These are phyloP conservation scores for Agriopis leucophaearia DNA, from an alignment of 2,888 invertebrate genomes.

Conservation along the genomic window DNA sequence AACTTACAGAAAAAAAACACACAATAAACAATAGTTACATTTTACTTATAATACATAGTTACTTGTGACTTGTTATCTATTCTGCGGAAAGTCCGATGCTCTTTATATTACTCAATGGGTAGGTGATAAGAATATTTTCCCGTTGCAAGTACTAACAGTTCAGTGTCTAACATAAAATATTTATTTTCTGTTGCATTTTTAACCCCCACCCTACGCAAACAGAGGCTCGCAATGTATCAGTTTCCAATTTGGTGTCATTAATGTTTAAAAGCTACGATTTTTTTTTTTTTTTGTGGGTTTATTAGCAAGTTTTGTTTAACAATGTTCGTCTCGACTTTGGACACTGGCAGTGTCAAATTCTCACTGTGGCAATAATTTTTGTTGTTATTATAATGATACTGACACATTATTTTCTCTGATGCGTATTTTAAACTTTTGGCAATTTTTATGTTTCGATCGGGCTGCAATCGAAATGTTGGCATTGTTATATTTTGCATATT, in stretches of 20 bases:
- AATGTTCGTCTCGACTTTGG: conserved; percentile 1
- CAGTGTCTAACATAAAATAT: too few species aligned
- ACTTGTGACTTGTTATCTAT: neutral
- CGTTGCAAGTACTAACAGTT: too few species aligned
- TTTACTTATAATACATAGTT: too few species aligned
- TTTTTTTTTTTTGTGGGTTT: too few species aligned
- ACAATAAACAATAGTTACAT: too few species aligned
- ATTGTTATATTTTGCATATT: conserved; percentile 1
- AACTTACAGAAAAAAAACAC: too few species aligned
- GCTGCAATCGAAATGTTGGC: neutral
- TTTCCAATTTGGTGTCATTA: too few species aligned
- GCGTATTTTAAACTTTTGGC: neutral
- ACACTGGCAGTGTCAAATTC: neutral
- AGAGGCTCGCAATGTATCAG: too few species aligned
- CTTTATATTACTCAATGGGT: too few species aligned
- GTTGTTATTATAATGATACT: neutral
- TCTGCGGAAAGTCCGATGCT: neutral
- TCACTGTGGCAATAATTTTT: neutral
- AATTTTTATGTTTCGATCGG: neutral
- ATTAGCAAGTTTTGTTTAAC: conserved; percentile 3
- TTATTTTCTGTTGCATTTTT: too few species aligned
- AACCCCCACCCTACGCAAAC: too few species aligned
- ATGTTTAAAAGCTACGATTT: too few species aligned
- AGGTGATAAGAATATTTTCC: neutral
- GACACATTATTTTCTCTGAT: neutral